phyloP scores from a whole-genome alignment of 2,797 vertebrate species.

The Poeciliopsis turneri region DNA sequence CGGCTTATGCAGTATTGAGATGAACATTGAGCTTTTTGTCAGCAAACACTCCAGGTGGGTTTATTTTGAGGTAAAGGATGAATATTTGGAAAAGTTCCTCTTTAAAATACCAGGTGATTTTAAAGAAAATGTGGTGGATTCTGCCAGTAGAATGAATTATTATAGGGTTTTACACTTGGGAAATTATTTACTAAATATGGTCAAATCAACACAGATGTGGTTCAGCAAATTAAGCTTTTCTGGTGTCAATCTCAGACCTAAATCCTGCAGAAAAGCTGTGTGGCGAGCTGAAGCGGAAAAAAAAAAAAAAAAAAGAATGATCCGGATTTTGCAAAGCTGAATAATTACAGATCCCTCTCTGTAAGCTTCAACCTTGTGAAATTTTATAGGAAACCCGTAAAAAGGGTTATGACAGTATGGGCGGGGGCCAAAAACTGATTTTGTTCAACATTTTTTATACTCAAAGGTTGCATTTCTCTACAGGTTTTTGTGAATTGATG shows the following conservation, averaged over 20 bases:
- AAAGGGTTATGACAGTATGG: neutral
- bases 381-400: neutral
- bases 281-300: neutral
- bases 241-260: neutral
- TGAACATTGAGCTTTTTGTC: too few relatives aligned
- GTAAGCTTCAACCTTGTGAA: neutral
- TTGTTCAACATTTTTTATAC: neutral
- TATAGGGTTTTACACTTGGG: neutral
- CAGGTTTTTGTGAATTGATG: neutral
- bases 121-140: neutral
- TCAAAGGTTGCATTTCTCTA: neutral
- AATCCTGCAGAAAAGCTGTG: neutral
- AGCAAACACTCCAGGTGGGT: too few relatives aligned
- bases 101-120: neutral
- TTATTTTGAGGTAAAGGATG: too few relatives aligned
- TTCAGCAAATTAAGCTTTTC: neutral
- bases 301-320: neutral
- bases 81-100: too few relatives aligned
- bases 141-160: neutral
- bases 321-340: neutral
- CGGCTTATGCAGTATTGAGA: too few relatives aligned
- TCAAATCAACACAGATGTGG: neutral
- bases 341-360: neutral
- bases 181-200: neutral
- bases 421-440: neutral